Evolutionary conservation across 2,113 vertebrate species (phyloP), one percentile per base, ranked within the genome.

Genomic region (Castor canadensis): DNA sequence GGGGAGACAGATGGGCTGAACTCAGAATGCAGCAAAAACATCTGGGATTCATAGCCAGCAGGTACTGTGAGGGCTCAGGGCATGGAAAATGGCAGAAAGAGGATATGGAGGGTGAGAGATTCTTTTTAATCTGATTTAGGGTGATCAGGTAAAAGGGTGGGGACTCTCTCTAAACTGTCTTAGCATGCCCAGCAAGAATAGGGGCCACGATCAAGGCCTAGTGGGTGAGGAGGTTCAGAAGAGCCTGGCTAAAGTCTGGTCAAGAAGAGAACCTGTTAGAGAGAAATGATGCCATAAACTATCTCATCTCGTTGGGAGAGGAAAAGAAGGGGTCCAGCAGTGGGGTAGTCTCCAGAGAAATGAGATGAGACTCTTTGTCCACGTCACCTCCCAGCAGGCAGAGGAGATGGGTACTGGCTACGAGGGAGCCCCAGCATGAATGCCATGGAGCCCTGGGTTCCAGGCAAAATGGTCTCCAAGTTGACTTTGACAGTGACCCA

Each of bases 331-430:
- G 13, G 43, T 66, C 60, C 20, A 12, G 43, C 43, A 22, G 8
- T 0, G 0, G 40, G 26, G 5, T 62, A 45, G 47, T 54, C 64
- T 87, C 54, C 40, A 67, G 69, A n/a, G 38, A 83, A 40, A 81
- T n/a, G 11, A 60, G 30, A 20, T 28, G 32, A 22, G 9, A 9
- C 32, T 40, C 52, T 56, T 92, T 66, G 60, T 56, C 58, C 24
- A 38, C 0, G 0, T 1, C 12, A 84, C 40, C 20, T 35, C 35
- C 38, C 60, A 79, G 66, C 10, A 5, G 58, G 49, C 58, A 49
- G 47, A 73, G 9, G 24, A 66, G 32, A 6, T 8, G 0, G 22
- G 20, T 2, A 0, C 1, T 43, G 38, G 47, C 13, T 47, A 0
- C 7, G 8, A 12, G 38, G 35, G 52, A 85, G 32, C 35, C 77